phyloP scores from a whole-genome alignment of 2,888 invertebrate species.

The Pocota personata region DNA sequence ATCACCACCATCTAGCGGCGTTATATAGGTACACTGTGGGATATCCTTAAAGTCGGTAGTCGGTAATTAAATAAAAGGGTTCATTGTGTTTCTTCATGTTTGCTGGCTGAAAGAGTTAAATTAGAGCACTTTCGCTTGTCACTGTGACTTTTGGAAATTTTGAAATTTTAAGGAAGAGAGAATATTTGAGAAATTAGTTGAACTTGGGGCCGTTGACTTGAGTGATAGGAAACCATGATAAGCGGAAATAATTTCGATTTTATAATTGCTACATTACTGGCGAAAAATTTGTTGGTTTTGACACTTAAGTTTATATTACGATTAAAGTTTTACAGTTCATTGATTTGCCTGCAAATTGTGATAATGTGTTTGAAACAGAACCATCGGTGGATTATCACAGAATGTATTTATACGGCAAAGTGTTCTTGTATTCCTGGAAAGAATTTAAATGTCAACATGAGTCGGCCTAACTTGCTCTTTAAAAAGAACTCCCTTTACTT shows the following conservation, averaged over 20 bases:
- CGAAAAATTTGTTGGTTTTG: constrained; percentile 56
- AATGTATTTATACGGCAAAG: no score
- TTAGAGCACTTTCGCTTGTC: constrained; percentile 40
- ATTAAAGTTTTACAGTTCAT: constrained; percentile 9
- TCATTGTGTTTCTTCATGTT: constrained; percentile 20
- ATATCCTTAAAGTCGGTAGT: constrained; percentile 21
- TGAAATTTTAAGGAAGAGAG: neutral
- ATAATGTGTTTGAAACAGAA: no score
- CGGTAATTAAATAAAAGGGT: constrained; percentile 68
- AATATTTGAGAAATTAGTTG: constrained; percentile 21
- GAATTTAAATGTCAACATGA: no score
- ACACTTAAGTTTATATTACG: neutral
- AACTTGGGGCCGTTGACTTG: constrained; percentile 46
- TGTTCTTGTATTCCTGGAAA: no score
- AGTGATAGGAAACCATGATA: constrained; percentile 41
- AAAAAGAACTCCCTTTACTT: no score
- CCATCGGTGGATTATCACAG: no score
- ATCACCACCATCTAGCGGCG: neutral
- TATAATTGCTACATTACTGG: constrained; percentile 59
- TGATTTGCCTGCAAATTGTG: neutral
- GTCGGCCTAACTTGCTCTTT: no score
- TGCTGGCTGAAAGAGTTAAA: constrained; percentile 29
- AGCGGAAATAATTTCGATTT: constrained; percentile 55
- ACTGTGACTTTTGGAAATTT: constrained; percentile 42
- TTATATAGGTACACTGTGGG: neutral